Percentiles rank a stretch among this genome's conserved stretches.
Conservation (phyloP, 2,797 vertebrate genomes). For the Notamacropus eugenii region DNA sequence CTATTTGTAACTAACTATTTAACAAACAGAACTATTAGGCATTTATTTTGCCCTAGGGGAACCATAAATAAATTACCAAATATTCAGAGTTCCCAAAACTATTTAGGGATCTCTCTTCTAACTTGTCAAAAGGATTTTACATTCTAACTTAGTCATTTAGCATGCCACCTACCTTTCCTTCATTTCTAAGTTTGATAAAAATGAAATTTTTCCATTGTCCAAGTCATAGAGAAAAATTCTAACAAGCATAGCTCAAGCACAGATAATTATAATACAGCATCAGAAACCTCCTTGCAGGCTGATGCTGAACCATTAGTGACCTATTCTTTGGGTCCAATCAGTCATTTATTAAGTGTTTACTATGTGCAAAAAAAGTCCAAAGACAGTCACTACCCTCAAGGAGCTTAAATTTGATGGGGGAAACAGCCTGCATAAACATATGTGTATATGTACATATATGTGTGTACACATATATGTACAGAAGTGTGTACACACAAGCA, state of each 20-base stretch:
- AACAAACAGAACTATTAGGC: not conserved
- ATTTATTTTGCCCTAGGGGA: not conserved
- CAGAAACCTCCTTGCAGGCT: not conserved
- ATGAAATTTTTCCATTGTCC: not conserved
- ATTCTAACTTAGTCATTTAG: not conserved
- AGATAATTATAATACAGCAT: not conserved
- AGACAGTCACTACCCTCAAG: not conserved
- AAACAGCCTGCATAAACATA: not conserved
- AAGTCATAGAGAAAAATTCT: not conserved
- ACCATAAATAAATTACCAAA: not conserved
- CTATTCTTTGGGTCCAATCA: not conserved
- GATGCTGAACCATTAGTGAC: not conserved
- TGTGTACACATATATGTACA: not conserved
- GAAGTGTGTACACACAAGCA: not conserved
- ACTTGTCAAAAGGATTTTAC: not conserved
- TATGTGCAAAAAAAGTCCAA: too few species aligned
- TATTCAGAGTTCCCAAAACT: not conserved
- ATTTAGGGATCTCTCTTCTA: not conserved
- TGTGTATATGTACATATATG: not conserved
- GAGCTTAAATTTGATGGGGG: not conserved
- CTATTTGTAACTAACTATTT: not conserved
- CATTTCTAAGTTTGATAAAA: not conserved
- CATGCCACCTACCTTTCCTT: not conserved
- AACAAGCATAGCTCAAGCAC: not conserved
- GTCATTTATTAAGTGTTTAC: not conserved